Conservation (phyloP, 2,797 vertebrate species). For the Ammospiza maritima region DNA sequence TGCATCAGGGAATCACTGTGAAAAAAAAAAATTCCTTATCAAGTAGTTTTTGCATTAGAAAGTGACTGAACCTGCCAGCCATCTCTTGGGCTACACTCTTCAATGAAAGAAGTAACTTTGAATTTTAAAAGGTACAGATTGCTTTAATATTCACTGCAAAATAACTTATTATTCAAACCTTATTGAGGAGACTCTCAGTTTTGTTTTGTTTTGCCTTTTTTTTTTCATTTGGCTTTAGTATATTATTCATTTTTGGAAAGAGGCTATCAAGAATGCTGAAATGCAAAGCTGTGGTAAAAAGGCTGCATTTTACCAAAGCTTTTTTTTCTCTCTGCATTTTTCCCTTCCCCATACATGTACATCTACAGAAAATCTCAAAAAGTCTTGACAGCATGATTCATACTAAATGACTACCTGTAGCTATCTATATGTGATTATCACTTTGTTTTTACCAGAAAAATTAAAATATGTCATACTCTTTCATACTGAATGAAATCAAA, state of each 20-base stretch:
- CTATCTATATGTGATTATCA: background rate
- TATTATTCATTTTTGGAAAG: slow-evolving; percentile 71
- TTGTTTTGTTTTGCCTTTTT: slow-evolving; percentile 75
- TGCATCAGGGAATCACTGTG: slow-evolving; percentile 96
- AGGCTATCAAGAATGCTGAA: slow-evolving; percentile 53
- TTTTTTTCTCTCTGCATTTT: background rate
- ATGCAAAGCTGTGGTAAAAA: slow-evolving; percentile 51
- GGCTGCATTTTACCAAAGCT: slow-evolving; percentile 23
- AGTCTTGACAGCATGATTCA: slow-evolving; percentile 14
- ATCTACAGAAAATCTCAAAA: background rate
- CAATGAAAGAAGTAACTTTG: slow-evolving; percentile 89
- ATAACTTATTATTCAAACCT: slow-evolving; percentile 97
- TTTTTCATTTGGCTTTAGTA: slow-evolving; percentile 69
- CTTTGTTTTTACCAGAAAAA: background rate
- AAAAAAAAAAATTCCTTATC: slow-evolving; percentile 90
- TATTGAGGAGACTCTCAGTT: slow-evolving; percentile 78
- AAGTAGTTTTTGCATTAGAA: slow-evolving; percentile 95
- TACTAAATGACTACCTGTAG: slow-evolving; percentile 55
- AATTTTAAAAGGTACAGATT: slow-evolving; percentile 99
- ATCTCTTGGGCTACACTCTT: slow-evolving; percentile 94
- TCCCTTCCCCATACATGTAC: background rate
- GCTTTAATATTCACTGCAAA: slow-evolving; percentile 98
- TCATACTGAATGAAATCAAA: slow-evolving; percentile 16
- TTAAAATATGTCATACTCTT: background rate
- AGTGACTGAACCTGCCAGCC: slow-evolving; percentile 89